These are phyloP conservation scores for Bactericera cockerelli DNA, from an alignment of 1,140 invertebrate species.

Conservation along the genomic window DNA sequence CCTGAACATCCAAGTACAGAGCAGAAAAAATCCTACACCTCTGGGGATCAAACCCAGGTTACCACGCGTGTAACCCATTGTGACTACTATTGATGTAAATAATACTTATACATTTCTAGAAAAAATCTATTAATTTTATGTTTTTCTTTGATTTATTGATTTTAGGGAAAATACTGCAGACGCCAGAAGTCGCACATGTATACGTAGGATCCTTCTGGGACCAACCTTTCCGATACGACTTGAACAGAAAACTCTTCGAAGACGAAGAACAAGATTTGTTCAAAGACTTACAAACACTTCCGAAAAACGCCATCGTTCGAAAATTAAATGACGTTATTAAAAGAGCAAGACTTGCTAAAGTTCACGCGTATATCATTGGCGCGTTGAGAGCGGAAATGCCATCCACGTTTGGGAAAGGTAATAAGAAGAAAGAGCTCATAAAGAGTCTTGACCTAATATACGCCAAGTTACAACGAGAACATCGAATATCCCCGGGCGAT, in stretches of 20 bases:
- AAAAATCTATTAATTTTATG: no score
- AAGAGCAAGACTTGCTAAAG: slow-evolving; percentile 83
- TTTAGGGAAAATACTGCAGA: slow-evolving; percentile 82
- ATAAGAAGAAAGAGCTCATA: slow-evolving; percentile 94
- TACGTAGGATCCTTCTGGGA: slow-evolving; percentile 99
- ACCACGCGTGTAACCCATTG: no score
- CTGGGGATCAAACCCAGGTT: no score
- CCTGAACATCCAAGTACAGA: no score
- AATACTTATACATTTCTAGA: no score
- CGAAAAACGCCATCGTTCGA: slow-evolving; percentile 82
- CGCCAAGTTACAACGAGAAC: slow-evolving; percentile 62
- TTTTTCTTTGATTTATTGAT: no score
- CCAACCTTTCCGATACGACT: slow-evolving; percentile 80
- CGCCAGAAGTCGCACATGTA: slow-evolving; percentile 92
- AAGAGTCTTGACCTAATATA: slow-evolving; percentile 82
- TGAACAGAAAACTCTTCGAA: slow-evolving; percentile 78
- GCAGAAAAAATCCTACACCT: no score
- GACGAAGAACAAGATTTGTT: slow-evolving; percentile 96
- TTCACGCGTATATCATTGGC: slow-evolving; percentile 90
- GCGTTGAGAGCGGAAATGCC: slow-evolving; percentile 88
- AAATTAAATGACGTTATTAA: slow-evolving; percentile 98
- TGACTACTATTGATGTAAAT: no score
- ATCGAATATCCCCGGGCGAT: slow-evolving; percentile 56
- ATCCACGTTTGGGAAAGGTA: slow-evolving; percentile 84
- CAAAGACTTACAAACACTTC: slow-evolving; percentile 81